Evolutionary conservation across 2,797 vertebrate genomes (phyloP), one percentile per base, ranked within the genome.

Genomic region (Poecile montanus): DNA sequence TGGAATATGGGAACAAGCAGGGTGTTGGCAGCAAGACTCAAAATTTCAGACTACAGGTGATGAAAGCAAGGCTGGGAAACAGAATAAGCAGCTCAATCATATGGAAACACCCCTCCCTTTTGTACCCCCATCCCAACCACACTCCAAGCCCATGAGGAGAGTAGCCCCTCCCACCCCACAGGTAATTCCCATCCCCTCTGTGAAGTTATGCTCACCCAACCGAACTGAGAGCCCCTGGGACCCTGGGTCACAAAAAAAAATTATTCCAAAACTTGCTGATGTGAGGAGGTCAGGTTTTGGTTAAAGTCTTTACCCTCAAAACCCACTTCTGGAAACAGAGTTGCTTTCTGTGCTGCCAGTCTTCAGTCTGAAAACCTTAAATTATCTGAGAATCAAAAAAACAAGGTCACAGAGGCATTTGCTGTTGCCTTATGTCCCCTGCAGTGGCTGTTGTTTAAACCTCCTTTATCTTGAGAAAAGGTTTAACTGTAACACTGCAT

Each of bases 231-330:
- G n/a, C 40, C 68, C 68, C 45, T 9, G 7, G 5, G 30, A 51
- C 36, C 66, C 47, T 10, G 7, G 5, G 30, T 42, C n/a, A 60
- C 22, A 38, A 16, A 86, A 34, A 45, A 48, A 57, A 53, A 10
- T 36, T 48, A 27, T 42, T 38, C 48, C 45, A 51, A 19, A 66
- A 18, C n/a, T 68, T 0, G 27, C 44, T 75, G 54, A 44, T 3
- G 8, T 71, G 56, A 83, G 63, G 30, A 68, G 36, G 3, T 44
- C 51, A 60, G 62, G 2, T 2, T 83, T 47, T 47, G 65, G 50
- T 44, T 68, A 32, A 70, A 82, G 48, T 11, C 61, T 83, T 89
- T 61, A 91, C 60, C 85, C 85, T 93, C 61, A 63, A 91, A 94
- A 82, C 20, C 76, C 47, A 77, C 12, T 85, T 80, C 88, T 91